Base-by-base conservation (phyloP, 2,113 vertebrate genomes). In the Okapia johnstoni region DNA sequence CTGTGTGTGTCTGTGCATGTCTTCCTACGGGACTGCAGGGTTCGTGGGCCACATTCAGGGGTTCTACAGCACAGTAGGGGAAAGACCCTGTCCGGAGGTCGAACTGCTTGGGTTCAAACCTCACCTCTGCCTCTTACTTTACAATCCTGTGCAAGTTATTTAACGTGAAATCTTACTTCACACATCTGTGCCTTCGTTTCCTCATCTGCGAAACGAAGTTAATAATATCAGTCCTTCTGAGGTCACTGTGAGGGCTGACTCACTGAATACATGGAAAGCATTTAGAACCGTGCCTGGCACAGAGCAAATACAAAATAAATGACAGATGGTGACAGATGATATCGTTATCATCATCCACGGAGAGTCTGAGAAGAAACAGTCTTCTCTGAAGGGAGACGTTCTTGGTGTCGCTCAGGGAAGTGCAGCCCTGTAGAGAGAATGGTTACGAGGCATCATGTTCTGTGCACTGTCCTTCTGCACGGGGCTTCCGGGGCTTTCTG, bases 371-470 rank as follows among this genome's bases (percentile, higher is more conserved):
- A 81, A 48, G 48, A 30, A 46, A 33, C 1, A 26, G 30, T 30
- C 14, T 40, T 83, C 70, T 26, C 57, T 3, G 76, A 33, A 91
- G 36, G 16, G 36, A 46, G 33, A 19, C 3, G 0, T 9, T 30
- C 76, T 26, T 3, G 2, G 28, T 7, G 30, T 90, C 7, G 0
- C 14, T 81, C 60, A 21, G 52, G 36, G 25, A 23, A 11, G 16
- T 8, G 36, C 14, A 5, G 0, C 26, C 21, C 84, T 12, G 52
- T 0, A 7, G 60, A 23, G 33, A 7, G 21, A 50, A 63, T 7
- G 2, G 25, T 55, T 16, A 5, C 1, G 43, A 50, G 52, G 21
- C 6, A 0, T 3, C 0, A 2, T 2, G 2, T 4, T 33, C 3
- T 7, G 10, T 2, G 19, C 3, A 2, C 0, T 0, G 30, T 11